A percentile compares a stretch with the other conserved stretches of the same genome.
These are phyloP conservation scores for Harpagifer antarcticus DNA, from an alignment of 2,797 vertebrate species.

Conservation along the genomic window DNA sequence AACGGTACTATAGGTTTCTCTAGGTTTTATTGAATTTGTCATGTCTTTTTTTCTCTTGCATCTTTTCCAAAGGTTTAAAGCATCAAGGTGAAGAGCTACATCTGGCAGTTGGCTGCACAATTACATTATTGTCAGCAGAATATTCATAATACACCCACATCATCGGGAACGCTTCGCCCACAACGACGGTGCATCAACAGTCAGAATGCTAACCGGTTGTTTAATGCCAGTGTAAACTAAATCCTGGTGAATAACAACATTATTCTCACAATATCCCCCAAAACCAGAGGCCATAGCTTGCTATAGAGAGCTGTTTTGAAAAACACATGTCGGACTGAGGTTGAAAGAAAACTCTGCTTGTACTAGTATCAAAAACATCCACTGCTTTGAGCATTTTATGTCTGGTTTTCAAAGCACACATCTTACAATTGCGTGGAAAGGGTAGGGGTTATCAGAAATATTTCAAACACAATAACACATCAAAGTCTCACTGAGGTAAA, in stretches of 20 bases:
- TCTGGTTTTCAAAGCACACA: constrained; percentile 7
- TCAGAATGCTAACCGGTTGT: neutral
- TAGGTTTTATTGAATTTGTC: neutral
- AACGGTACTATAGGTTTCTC: neutral
- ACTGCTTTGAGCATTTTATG: neutral
- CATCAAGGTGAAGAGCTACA: constrained; percentile 11
- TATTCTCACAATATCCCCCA: neutral
- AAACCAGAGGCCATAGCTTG: neutral
- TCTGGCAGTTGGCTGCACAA: constrained; percentile 9
- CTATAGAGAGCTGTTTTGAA: neutral
- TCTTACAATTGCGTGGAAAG: constrained; percentile 16
- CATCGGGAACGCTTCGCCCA: neutral
- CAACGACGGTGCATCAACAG: neutral
- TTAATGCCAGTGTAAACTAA: neutral
- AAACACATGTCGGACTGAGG: neutral
- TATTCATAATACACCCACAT: constrained; percentile 23
- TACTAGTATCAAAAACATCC: neutral
- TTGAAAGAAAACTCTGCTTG: neutral
- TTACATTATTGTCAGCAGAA: constrained; percentile 10
- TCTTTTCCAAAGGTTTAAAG: neutral
- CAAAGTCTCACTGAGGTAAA: constrained; percentile 16
- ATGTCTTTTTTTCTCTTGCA: neutral
- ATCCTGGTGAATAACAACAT: neutral
- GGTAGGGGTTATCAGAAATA: constrained; percentile 9
- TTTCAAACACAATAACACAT: constrained; percentile 10